Evolutionary conservation across 2,888 invertebrate genomes (phyloP), one percentile per base, ranked within the genome.

Genomic region (Phasia obesa): DNA sequence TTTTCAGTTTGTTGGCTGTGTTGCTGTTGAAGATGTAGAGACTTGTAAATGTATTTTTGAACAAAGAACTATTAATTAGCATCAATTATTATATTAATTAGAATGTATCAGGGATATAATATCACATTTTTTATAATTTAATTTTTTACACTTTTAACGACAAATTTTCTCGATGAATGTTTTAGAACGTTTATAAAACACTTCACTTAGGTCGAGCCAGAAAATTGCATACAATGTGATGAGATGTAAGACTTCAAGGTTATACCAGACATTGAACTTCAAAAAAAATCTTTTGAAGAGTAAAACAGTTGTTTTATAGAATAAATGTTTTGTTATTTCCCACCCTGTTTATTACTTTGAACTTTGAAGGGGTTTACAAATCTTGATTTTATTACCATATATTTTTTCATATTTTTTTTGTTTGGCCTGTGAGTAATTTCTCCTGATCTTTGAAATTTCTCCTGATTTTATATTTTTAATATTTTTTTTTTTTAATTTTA

Each of bases 61-160:
- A 75, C 65, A 64, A 77, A 70, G 77, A 62, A 60, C 79, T 79
- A 75, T 83, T 83, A 83, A 83, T 83, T 83, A 83, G 60, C 71
- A 71, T 62, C 44, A 75, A 71, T 83, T 83, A 83, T 57, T 59
- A 67, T 13, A 49, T 49, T 60, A 75, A 83, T 83, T 71, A 64
- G 71, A 82, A 77, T 77, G 71, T 78, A 78, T 78, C 82, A 78
- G 78, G 74, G 82, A 53, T 70, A 78, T 31, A 65, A 42, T 70
- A 59, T 71, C 70, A 59, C 59, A 53, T 74, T 64, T 81, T 51
- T 60, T 44, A 11, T 23, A 64, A 23, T 1, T 27, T 1, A 13
- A 4, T n/a, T 65, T 47, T 2, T 15, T 13, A 9, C 25, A 17
- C 4, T 38, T 51, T 49, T 35, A 1, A 44, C 1, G 9, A 73